Evolutionary conservation across 2,888 invertebrate species (phyloP).

Genomic region (Flexamia atlantica): DNA sequence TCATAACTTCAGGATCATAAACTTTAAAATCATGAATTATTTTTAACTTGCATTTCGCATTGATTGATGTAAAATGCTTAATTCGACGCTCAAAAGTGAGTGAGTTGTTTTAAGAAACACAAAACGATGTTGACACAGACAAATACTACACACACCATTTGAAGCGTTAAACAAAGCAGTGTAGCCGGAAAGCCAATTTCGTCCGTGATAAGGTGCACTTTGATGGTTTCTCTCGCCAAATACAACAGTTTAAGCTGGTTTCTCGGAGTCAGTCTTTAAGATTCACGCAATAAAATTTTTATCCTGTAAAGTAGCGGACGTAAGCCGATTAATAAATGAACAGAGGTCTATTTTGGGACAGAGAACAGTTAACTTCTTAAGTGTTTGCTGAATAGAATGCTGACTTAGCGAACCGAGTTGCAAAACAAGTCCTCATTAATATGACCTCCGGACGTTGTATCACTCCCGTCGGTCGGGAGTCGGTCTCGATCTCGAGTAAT

Average conservation of each 20-base stretch:
- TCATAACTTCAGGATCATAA: no score
- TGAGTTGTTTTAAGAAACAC: no score
- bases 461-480: background rate
- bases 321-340: background rate
- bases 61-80: no score
- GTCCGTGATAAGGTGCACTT: background rate
- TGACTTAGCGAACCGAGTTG: conserved; percentile 8
- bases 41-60: no score
- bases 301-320: background rate
- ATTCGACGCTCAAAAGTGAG: no score
- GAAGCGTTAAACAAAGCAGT: background rate
- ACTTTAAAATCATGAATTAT: no score
- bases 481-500: no score
- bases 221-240: background rate
- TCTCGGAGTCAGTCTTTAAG: background rate
- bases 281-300: no score
- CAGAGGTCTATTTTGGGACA: background rate
- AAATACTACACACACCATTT: no score
- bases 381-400: background rate
- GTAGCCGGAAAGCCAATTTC: background rate
- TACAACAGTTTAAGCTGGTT: background rate
- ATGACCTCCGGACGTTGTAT: conserved; percentile 17
- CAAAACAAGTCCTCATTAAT: conserved; percentile 25
- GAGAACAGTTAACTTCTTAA: background rate
- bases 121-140: no score